phyloP scores from a whole-genome alignment of 1,140 invertebrate species.

The Bombus waltoni region DNA sequence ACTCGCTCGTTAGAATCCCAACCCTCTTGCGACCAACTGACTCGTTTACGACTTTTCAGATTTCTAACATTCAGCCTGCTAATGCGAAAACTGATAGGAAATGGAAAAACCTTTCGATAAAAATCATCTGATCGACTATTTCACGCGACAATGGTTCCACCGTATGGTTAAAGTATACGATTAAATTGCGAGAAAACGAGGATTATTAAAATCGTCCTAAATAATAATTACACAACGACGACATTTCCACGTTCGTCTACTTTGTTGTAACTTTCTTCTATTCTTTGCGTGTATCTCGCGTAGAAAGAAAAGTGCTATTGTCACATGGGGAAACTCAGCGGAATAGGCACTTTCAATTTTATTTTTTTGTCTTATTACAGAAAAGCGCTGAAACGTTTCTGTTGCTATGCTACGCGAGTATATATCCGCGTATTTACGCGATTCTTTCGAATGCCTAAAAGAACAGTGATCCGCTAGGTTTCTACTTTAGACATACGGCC shows the following conservation, averaged over 20 bases:
- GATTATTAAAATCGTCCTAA: background rate
- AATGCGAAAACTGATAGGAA: background rate
- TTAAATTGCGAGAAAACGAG: background rate
- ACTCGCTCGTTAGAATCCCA: constrained; percentile 31
- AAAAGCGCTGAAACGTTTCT: background rate
- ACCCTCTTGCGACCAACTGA: background rate
- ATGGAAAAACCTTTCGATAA: background rate
- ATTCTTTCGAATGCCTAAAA: background rate
- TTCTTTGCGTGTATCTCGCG: no score
- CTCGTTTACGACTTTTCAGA: constrained; percentile 5
- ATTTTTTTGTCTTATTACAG: no score
- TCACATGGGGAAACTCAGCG: no score
- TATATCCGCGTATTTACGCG: background rate
- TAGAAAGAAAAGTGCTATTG: no score
- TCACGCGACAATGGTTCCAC: background rate
- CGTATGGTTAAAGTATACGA: background rate
- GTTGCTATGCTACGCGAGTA: background rate
- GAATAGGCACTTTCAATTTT: no score
- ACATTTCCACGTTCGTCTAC: no score
- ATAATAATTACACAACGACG: no score
- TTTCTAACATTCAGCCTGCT: background rate
- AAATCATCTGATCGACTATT: background rate
- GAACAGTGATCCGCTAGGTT: background rate
- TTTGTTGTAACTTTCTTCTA: no score
- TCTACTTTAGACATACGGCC: background rate